Conservation (phyloP, 2,888 invertebrate species). For the Piscicola geometra region DNA sequence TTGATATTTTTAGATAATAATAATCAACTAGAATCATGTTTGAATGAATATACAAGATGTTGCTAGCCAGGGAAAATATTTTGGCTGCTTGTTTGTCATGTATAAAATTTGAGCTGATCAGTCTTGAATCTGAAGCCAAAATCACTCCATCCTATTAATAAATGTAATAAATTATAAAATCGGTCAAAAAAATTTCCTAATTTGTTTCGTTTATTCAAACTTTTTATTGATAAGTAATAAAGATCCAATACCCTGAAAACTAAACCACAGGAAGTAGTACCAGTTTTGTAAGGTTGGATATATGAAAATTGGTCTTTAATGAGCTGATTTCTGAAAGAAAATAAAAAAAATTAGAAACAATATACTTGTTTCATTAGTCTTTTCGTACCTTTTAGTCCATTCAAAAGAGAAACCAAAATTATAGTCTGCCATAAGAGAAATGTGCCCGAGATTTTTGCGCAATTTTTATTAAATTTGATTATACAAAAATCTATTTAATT, state of each 20-base stretch:
- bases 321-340: background rate
- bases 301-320: background rate
- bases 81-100: constrained; percentile 14
- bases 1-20: too few relatives aligned
- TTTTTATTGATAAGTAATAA: background rate
- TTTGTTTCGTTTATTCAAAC: background rate
- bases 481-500: background rate
- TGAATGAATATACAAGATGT: constrained; percentile 18
- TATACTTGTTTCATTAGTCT: background rate
- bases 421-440: background rate
- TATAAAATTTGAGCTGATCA: background rate
- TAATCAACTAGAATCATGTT: too few relatives aligned
- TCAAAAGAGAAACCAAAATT: background rate
- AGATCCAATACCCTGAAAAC: constrained; percentile 1
- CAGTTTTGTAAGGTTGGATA: constrained; percentile 29
- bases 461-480: background rate
- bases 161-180: background rate
- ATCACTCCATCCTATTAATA: constrained; percentile 21
- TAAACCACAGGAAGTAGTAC: constrained; percentile 22
- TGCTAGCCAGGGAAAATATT: constrained; percentile 6
- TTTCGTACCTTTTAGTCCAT: background rate
- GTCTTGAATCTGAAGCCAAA: constrained; percentile 12
- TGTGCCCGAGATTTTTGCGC: background rate
- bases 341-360: background rate
- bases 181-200: background rate